Base-by-base conservation (phyloP, 2,113 vertebrate genomes). In the Perca flavescens region DNA sequence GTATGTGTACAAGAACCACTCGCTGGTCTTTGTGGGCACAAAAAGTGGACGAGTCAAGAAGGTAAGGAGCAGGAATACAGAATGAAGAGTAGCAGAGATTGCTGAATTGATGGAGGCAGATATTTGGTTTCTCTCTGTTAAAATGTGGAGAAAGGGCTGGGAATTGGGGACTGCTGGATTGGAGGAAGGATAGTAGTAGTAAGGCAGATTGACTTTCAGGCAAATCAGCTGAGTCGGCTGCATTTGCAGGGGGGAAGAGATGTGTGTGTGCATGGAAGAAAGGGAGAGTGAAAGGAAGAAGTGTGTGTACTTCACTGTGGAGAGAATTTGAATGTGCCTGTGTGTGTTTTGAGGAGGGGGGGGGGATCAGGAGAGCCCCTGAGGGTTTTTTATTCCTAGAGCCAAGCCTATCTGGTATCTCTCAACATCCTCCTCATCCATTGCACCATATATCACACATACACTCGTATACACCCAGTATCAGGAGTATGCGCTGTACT, bases 1-100 rank as follows among this genome's bases (percentile, higher is more conserved):
- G 1, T 99, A 99, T 0, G 97, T 99, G 93, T 99, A 99, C 94
- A 99, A 99, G 96, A 97, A 99, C 88, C 97, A 99, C 91, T 99
- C 98, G 6, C 93, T 99, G 92, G 98, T 97, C 89, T 99, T 99
- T 28, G 97, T 99, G 89, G 98, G 98, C 68, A 99, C 98, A 75
- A 97, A 97, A 89, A 97, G 95, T 2, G 98, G 98, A 84, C 96
- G 96, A 49, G 91, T 99, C 40, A 99, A 98, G 86, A 99, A 99
- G 98, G 98, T 99, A 98, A 94, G 97, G 67, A 50, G 19, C 31
- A 21, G 22, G 53, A 62, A 49, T 60, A 10, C 50, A 5, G 62
- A 34, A 28, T 36, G 61, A 71, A 66, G 13, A 14, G 56, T 3
- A 1, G 57, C 47, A 54, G 21, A 63, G 60, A 56, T 69, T 78